phyloP scores from a whole-genome alignment of 2,113 vertebrate species.

The Leiothrix lutea region DNA sequence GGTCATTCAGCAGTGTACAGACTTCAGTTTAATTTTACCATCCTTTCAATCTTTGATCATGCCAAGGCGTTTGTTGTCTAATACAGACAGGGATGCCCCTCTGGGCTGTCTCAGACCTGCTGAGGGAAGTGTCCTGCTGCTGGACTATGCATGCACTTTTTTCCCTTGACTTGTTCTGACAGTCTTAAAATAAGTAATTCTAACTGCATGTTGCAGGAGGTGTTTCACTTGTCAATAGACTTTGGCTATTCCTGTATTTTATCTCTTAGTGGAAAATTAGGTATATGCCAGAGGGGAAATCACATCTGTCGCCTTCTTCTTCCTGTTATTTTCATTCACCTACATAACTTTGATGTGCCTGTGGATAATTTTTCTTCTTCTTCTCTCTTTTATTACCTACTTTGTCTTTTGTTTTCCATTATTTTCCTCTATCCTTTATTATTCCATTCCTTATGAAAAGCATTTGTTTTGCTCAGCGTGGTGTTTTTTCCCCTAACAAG shows the following conservation, averaged over 20 bases:
- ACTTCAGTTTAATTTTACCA: not conserved
- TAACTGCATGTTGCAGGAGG: not conserved
- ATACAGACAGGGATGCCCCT: not conserved
- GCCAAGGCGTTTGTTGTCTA: fast-evolving
- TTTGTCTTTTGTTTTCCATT: not conserved
- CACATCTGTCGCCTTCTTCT: not conserved
- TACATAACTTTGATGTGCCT: not conserved
- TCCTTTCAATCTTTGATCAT: not conserved
- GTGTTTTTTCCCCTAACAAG: not conserved
- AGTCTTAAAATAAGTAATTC: not conserved
- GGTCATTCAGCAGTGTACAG: not conserved
- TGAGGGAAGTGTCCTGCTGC: not conserved
- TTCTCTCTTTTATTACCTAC: not conserved
- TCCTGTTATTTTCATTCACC: not conserved
- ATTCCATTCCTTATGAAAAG: not conserved
- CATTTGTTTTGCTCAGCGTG: not conserved
- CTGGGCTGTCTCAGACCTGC: not conserved
- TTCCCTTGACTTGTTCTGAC: not conserved
- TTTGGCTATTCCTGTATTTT: not conserved
- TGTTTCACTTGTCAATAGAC: not conserved
- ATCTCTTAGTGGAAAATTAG: not conserved
- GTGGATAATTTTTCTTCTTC: not conserved
- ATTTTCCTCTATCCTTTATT: not conserved
- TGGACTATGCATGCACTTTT: fast-evolving
- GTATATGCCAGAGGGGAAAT: not conserved